phyloP scores from a whole-genome alignment of 2,888 invertebrate species.

The Drosophila neonasuta region DNA sequence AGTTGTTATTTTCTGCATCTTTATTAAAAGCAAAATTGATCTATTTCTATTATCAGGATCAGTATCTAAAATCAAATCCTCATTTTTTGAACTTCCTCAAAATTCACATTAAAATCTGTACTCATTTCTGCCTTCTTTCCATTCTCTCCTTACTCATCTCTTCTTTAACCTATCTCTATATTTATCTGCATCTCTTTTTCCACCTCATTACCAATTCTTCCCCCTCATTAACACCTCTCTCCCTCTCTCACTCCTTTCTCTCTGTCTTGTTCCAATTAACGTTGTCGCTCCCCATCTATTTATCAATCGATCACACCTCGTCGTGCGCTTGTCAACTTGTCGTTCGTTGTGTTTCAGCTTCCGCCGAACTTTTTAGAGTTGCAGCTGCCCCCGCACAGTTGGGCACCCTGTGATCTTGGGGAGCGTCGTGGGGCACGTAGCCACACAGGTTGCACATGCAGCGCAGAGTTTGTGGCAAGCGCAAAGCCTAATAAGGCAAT shows the following conservation, averaged over 20 bases:
- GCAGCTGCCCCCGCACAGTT: not conserved
- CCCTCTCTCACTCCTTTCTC: not conserved
- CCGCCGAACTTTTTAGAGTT: not conserved
- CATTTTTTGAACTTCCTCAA: no score
- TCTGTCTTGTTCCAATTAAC: not conserved
- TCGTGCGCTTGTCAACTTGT: slow-evolving; percentile 12
- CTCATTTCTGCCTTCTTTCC: not conserved
- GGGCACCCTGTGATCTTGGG: not conserved
- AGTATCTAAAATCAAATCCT: no score
- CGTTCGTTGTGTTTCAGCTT: slow-evolving; percentile 16
- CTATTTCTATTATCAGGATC: no score
- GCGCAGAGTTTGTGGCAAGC: slow-evolving; percentile 31
- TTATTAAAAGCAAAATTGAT: no score
- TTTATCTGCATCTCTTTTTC: not conserved
- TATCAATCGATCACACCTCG: slow-evolving; percentile 48
- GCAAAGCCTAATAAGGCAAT: slow-evolving; percentile 37
- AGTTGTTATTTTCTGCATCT: no score
- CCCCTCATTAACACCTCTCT: not conserved
- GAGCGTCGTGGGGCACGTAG: slow-evolving; percentile 21
- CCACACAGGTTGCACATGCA: slow-evolving; percentile 42
- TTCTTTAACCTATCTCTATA: not conserved
- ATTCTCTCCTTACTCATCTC: not conserved
- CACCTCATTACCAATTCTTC: not conserved
- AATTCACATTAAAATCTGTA: no score
- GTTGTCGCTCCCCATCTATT: slow-evolving; percentile 14